Evolutionary conservation across 2,797 vertebrate genomes (phyloP), one percentile per base, ranked within the genome.

Genomic region (Heliangelus exortis): DNA sequence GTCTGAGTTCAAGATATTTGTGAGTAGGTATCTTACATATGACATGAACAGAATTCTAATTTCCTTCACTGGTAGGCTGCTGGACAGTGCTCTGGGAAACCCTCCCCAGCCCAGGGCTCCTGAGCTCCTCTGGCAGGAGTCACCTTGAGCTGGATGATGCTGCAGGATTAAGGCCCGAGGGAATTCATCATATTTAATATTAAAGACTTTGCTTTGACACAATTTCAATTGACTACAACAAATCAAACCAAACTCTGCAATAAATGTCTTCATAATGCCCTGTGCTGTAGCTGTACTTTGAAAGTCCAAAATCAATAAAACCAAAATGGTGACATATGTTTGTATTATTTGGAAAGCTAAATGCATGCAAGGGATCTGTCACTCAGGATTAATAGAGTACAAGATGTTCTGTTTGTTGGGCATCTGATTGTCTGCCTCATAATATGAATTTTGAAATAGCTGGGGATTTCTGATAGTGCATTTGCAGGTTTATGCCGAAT

Each of bases 261-360:
- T 95, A 97, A 98, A 97, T 95, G 96, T 96, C 96, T 97, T 96
- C 96, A 96, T 97, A 97, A 98, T 96, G 88, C 95, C 93, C 97
- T 92, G 92, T 96, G 91, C 87, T 95, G 90, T 89, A 94, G 95
- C 95, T 92, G 80, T 94, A 63, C 77, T 94, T 87, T 89, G 65
- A 96, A 97, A 97, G 96, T 96, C 92, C 93, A 97, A 97, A 97
- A 98, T 97, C 97, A 97, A 98, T 98, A 96, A 97, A 97, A 97
- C 91, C 89, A 83, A 87, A 97, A 96, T 88, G 74, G 94, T 97
- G 97, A 97, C 97, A 97, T 97, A 97, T 95, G 95, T 97, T 97
- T 97, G 96, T 94, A 93, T 96, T 97, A 96, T 97, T 97, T 97
- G 94, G 94, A 96, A 97, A 97, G 95, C 97, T 96, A 97, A 97